phyloP scores from a whole-genome alignment of 2,797 vertebrate species.

The Bovichtus diacanthus region DNA sequence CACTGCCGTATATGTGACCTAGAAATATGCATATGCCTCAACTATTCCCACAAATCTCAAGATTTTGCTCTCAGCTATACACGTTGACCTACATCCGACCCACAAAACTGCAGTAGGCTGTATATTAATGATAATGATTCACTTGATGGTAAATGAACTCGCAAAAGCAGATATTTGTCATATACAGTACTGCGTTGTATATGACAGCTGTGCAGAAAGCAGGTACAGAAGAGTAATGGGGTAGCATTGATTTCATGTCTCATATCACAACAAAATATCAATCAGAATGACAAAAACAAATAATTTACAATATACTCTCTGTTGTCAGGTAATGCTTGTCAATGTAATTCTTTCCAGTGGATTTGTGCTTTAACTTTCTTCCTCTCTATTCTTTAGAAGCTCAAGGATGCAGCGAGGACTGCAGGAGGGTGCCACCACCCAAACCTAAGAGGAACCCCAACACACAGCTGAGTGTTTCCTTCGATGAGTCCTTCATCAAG shows the following conservation, averaged over 20 bases:
- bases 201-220: background rate
- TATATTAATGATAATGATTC: slow-evolving; percentile 13
- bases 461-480: slow-evolving; percentile 97
- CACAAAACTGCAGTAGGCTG: slow-evolving; percentile 4
- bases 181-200: background rate
- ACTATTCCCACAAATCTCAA: slow-evolving; percentile 70
- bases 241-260: background rate
- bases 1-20: slow-evolving; percentile 75
- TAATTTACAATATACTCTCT: background rate
- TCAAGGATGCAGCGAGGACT: slow-evolving; percentile 97
- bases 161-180: slow-evolving; percentile 2
- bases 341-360: background rate
- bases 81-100: slow-evolving; percentile 67
- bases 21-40: slow-evolving; percentile 80
- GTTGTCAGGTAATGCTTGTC: background rate
- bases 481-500: slow-evolving; percentile 95
- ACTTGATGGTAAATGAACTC: background rate
- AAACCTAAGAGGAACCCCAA: slow-evolving; percentile 98
- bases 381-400: slow-evolving; percentile 79
- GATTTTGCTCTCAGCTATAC: slow-evolving; percentile 56
- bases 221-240: background rate
- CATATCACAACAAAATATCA: background rate
- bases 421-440: slow-evolving; percentile 96
- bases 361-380: slow-evolving; percentile 11
- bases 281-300: background rate